Base-by-base conservation (phyloP, 2,797 vertebrate genomes). In the Miichthys miiuy region DNA sequence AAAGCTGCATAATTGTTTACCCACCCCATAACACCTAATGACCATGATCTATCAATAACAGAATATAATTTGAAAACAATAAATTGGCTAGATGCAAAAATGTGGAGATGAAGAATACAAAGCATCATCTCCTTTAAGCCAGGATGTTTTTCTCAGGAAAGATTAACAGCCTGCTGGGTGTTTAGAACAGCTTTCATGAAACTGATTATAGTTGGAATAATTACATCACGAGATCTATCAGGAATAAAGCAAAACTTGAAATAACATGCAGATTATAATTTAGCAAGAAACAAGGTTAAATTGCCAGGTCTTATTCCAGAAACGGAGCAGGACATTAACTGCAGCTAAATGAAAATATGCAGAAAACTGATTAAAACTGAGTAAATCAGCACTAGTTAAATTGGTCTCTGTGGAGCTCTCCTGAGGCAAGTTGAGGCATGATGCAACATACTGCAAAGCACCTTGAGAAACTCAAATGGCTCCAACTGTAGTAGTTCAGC, bases 401-500 rank as follows among this genome's bases (percentile, higher is more conserved):
- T 86, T 90, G 80, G 73, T 85, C 81, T 89, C 77, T 64, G 69
- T 64, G 79, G 80, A 84, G 82, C 82, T 87, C 72, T 90, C 85
- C 85, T 52, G 47, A 80, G 85, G 89, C 86, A 84, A 82, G 55
- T 73, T 63, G 51, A 78, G 79, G 79, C 69, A 65, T 93, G 91
- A 93, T 90, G 92, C 88, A 94, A 93, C 84, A 55, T 9, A 21
- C 63, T 88, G 92, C 80, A 94, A 92, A 90, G 60, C 84, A 75
- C 57, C 72, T 74, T 61, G 61, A 82, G 72, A 86, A 88, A 82
- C 82, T 82, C 61, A 61, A 87, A 88, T 79, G 68, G 63, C 58
- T 75, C 48, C 42, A 71, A 77, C 68, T 60, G 57, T 30, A 73
- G 68, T 52, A 67, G 56, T n/a, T 47, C 7, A 69, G 67, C 30